Conservation (phyloP, 53 echinoderm and acorn worm genomes). For the Echinometra lucunter region DNA sequence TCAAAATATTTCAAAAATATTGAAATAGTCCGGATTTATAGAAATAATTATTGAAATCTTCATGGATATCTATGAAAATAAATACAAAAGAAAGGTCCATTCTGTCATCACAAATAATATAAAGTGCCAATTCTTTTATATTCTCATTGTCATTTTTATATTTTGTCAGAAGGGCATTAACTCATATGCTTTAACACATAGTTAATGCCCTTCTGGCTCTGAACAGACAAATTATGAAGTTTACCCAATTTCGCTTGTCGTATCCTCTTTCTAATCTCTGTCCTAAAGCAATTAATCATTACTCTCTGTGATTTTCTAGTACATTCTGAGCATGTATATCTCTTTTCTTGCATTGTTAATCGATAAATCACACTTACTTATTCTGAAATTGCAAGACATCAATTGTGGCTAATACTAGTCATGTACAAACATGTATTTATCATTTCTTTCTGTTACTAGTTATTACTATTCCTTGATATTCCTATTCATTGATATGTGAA, state of each 20-base stretch:
- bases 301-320: constrained; percentile 1
- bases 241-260: not conserved
- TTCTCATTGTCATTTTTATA: not conserved
- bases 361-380: constrained; percentile 18
- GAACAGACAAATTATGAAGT: too few relatives aligned
- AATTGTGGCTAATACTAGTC: not conserved
- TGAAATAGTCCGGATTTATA: too few relatives aligned
- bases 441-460: not conserved
- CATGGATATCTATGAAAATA: not conserved
- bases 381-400: not conserved
- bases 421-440: not conserved
- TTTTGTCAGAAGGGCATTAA: too few relatives aligned
- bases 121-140: not conserved
- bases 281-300: not conserved
- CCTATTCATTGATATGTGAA: not conserved
- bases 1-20: too few relatives aligned
- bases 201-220: too few relatives aligned
- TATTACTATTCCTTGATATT: not conserved
- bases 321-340: constrained; percentile 29
- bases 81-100: not conserved
- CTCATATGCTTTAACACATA: not conserved
- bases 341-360: constrained; percentile 44
- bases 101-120: not conserved
- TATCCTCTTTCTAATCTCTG: not conserved
- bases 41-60: not conserved